These are phyloP conservation scores for Propsilocerus akamusi DNA, from an alignment of 1,140 invertebrate genomes.

Conservation along the genomic window DNA sequence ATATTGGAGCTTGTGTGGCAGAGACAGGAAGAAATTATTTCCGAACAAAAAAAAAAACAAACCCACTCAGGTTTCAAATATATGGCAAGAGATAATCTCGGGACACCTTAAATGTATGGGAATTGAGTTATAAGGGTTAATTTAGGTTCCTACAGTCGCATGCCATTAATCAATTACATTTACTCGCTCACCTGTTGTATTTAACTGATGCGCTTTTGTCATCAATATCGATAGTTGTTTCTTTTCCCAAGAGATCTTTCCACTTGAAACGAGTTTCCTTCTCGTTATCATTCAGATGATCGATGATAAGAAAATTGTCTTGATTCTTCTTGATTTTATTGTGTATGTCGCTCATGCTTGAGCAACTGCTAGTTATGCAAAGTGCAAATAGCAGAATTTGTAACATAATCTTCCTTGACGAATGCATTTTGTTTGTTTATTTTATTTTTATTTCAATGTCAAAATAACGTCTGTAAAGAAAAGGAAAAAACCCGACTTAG, in stretches of 20 bases:
- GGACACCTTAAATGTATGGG: too few relatives aligned
- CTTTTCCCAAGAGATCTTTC: not conserved
- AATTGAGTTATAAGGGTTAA: too few relatives aligned
- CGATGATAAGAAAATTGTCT: constrained; percentile 1
- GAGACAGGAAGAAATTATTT: too few relatives aligned
- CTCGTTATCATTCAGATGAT: constrained; percentile 1
- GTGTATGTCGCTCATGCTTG: not conserved
- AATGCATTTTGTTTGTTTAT: not conserved
- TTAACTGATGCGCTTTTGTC: not conserved
- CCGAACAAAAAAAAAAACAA: too few relatives aligned
- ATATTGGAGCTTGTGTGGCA: too few relatives aligned
- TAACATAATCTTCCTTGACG: not conserved
- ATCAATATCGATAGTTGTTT: not conserved
- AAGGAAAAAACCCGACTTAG: too few relatives aligned
- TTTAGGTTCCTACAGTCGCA: too few relatives aligned
- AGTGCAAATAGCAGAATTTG: not conserved
- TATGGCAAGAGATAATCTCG: too few relatives aligned
- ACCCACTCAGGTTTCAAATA: too few relatives aligned
- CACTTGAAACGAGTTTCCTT: not conserved
- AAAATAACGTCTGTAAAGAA: too few relatives aligned
- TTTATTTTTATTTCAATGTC: not conserved
- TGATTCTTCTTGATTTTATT: not conserved
- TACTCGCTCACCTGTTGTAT: constrained; percentile 2
- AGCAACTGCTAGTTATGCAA: not conserved
- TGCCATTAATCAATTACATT: constrained; percentile 3